Percentiles rank a stretch among this genome's conserved stretches.
These are phyloP conservation scores for Conomelus anceps DNA, from an alignment of 2,888 invertebrate genomes.

Conservation along the genomic window DNA sequence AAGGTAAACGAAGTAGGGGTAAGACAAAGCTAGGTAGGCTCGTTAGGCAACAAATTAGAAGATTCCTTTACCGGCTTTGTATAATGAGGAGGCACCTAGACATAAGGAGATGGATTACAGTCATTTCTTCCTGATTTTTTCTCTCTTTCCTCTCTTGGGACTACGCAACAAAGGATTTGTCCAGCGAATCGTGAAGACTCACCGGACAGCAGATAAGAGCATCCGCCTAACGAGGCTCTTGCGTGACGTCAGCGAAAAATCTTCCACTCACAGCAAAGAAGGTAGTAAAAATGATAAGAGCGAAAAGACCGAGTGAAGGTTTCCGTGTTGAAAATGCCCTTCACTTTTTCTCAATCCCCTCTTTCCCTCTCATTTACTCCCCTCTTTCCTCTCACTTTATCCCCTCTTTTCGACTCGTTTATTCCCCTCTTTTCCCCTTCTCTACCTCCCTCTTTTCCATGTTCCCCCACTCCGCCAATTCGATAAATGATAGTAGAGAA, in stretches of 20 bases:
- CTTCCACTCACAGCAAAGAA: background rate
- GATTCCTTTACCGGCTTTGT: background rate
- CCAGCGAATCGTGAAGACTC: background rate
- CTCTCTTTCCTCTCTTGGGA: background rate
- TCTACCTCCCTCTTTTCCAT: no score
- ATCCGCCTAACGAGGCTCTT: background rate
- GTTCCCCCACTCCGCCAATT: no score
- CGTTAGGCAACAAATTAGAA: background rate
- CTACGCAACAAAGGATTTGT: background rate
- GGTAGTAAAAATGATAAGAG: background rate
- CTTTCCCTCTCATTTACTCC: no score
- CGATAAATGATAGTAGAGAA: no score
- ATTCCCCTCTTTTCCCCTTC: no score
- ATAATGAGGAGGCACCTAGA: background rate
- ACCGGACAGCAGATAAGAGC: background rate
- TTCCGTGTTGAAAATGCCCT: background rate
- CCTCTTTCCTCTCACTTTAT: no score
- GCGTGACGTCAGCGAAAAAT: background rate
- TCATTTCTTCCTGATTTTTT: background rate
- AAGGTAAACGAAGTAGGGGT: background rate
- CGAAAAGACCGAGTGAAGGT: background rate
- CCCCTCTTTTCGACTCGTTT: no score
- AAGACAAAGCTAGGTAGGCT: background rate
- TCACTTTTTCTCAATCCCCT: background rate
- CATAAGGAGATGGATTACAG: background rate